Conservation (phyloP, 2,113 vertebrate genomes). For the Notarius quadriscutis region DNA sequence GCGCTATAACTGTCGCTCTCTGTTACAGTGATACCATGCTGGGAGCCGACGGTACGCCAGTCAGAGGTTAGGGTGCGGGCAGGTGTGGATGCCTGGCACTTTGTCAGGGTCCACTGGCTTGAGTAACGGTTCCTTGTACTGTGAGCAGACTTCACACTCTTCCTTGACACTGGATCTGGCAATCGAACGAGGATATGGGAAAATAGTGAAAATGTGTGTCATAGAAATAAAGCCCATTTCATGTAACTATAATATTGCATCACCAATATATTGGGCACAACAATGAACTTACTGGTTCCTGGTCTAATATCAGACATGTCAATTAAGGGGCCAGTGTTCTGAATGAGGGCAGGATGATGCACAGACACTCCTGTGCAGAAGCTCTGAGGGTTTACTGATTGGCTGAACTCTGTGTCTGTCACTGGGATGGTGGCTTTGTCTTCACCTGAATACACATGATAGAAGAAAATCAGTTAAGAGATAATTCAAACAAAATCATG, state of each 20-base stretch:
- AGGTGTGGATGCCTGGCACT: conserved; percentile 94
- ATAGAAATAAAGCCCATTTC: neutral
- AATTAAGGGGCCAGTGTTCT: conserved; percentile 96
- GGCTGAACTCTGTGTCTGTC: conserved; percentile 94
- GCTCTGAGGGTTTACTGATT: conserved; percentile 95
- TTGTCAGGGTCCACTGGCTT: conserved; percentile 98
- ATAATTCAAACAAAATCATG: neutral
- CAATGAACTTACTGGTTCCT: conserved; percentile 86
- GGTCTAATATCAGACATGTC: conserved; percentile 99
- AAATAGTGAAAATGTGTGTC: neutral
- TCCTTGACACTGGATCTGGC: conserved; percentile 91
- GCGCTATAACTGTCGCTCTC: conserved; percentile 99
- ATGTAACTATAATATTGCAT: neutral
- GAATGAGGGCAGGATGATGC: conserved; percentile 94
- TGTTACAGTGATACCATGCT: conserved; percentile 95
- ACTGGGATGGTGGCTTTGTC: conserved; percentile 97
- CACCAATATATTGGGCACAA: neutral
- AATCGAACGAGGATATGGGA: conserved; percentile 10
- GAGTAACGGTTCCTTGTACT: conserved; percentile 96
- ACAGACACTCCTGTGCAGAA: conserved; percentile 96
- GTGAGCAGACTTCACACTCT: conserved; percentile 93
- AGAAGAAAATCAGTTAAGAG: neutral
- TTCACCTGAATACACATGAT: conserved; percentile 77
- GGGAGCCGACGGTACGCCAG: conserved; percentile 95
- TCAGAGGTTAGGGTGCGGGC: conserved; percentile 94